Conservation (phyloP, 2,797 vertebrate species). For the Sebastolobus altivelis region DNA sequence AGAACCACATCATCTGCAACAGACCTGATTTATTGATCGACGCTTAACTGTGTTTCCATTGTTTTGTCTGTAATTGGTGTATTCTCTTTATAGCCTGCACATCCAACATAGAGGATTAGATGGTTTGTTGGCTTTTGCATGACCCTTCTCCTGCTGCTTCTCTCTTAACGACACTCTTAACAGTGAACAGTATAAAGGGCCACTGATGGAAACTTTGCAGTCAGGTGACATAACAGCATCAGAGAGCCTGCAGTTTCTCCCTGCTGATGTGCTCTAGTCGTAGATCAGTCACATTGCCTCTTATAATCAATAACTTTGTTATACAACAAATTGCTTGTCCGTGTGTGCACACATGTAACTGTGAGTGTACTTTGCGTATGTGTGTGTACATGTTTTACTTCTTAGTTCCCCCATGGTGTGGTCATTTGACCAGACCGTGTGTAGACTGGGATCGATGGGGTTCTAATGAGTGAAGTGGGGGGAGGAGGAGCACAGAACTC, state of each 20-base stretch:
- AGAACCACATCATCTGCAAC: no score
- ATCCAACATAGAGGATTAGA: background rate
- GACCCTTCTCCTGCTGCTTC: background rate
- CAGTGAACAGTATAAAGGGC: background rate
- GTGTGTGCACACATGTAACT: background rate
- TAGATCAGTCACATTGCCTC: constrained; percentile 1
- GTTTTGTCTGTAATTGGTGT: no score
- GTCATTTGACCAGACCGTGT: constrained; percentile 1
- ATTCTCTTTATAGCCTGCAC: background rate
- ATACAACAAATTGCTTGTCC: constrained; percentile 5
- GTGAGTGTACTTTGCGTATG: background rate
- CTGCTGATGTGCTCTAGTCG: background rate
- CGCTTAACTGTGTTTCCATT: no score
- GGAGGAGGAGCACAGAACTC: constrained; percentile 10
- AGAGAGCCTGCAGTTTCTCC: background rate
- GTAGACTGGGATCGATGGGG: constrained; percentile 28
- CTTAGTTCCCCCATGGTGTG: background rate
- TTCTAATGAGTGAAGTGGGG: constrained; percentile 37
- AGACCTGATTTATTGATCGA: no score
- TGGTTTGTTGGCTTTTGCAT: background rate
- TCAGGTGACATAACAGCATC: background rate
- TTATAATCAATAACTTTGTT: constrained; percentile 24
- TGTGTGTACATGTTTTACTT: background rate
- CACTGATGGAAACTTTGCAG: constrained; percentile 5
- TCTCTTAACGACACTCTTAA: no score